Base-by-base conservation (phyloP, 1,140 invertebrate species). In the Magallana gigas region DNA sequence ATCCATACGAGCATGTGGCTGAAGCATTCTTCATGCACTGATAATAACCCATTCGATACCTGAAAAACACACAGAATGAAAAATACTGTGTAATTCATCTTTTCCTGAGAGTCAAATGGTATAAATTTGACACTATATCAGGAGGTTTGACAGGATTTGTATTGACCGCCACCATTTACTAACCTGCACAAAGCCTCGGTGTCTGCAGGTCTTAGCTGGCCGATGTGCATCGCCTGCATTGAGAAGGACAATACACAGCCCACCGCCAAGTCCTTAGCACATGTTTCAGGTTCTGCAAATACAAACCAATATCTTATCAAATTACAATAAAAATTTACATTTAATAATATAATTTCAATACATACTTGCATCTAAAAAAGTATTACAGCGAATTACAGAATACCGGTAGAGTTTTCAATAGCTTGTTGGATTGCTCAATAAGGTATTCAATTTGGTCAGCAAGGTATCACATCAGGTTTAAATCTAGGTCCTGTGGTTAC, bases 191-290 rank as follows among this genome's bases (percentile, higher is more conserved):
- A 76, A 8, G 23, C 11, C 68, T 76, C 68, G 1, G 23, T 76
- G 68, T 76, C 68, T 14, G 11, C 68, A 36, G 68, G 68, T 36
- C 68, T 36, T 11, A 76, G 68, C 68, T 76, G 68, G 36, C 81
- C 81, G 2, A 57, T 57, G 16, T 57, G 48, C 81, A 83, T 57
- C 1, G 81, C 81, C 57, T 83, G 56, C 57, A 57, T n/a, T 14
- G 81, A 57, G 81, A 57, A 83, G 1, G 81, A 83, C 57, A 83
- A n/a, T 8, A 83, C 81, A 83, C 81, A 83, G 9, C 56, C 81
- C 18, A 83, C 57, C 12, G 81, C 81, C 36, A 83, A 16, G 18
- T 56, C 48, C 11, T n/a, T n/a, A 83, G 16, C 56, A 58, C 81
- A 83, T 9, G 48, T 23, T 58, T 3, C 16, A 14, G 81, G 36